phyloP scores from a whole-genome alignment of 2,888 invertebrate species.

The Maniola hyperantus region DNA sequence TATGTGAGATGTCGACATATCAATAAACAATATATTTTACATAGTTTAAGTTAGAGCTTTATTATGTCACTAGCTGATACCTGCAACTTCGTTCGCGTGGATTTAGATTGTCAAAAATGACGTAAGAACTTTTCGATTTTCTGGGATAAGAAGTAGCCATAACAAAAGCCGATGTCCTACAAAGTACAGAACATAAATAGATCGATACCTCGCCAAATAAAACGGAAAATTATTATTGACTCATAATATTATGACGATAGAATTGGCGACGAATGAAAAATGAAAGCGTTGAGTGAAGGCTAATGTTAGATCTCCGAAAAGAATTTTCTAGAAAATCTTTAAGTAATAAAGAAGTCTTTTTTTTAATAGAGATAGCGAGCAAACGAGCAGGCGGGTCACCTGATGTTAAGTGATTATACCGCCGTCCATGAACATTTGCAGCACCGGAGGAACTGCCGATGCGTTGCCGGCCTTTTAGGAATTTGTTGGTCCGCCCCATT shows the following conservation, averaged over 20 bases:
- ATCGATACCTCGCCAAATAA: not conserved
- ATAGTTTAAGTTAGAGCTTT: not conserved
- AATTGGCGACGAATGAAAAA: conserved; percentile 13
- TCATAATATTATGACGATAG: not conserved
- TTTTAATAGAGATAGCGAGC: too few relatives aligned
- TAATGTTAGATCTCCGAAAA: not conserved
- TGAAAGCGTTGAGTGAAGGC: conserved; percentile 5
- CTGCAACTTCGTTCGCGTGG: too few relatives aligned
- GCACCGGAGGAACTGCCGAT: too few relatives aligned
- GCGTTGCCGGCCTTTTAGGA: too few relatives aligned
- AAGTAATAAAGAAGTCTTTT: too few relatives aligned
- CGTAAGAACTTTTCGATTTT: too few relatives aligned
- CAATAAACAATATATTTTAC: not conserved
- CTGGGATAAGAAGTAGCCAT: too few relatives aligned
- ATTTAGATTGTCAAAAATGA: too few relatives aligned
- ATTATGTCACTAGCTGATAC: not conserved
- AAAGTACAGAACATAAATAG: conserved; percentile 3
- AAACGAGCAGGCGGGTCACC: too few relatives aligned
- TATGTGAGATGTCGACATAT: not conserved
- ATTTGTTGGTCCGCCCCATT: too few relatives aligned
- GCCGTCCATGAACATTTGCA: too few relatives aligned
- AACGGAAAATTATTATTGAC: not conserved
- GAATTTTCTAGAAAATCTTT: not conserved
- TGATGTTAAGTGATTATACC: too few relatives aligned
- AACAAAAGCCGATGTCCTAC: not conserved